These are phyloP conservation scores for Pseudotriccus pelzelni DNA, from an alignment of 2,797 vertebrate species.

Conservation along the genomic window DNA sequence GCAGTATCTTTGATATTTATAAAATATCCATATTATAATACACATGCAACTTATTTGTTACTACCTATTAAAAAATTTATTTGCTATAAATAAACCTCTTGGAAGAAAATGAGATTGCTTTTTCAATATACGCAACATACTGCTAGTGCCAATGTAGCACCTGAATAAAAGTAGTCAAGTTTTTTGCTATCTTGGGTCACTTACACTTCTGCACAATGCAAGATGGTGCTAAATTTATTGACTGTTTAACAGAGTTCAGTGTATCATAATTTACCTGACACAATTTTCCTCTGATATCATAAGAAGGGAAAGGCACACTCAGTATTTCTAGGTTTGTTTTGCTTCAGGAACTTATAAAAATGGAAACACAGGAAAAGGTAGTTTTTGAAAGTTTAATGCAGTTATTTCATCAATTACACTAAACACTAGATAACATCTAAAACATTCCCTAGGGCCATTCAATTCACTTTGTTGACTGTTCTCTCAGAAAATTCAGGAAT, in stretches of 20 bases:
- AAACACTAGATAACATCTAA: conserved; percentile 19
- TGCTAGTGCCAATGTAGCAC: neutral
- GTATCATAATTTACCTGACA: neutral
- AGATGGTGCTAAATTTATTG: neutral
- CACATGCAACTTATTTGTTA: neutral
- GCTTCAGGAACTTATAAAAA: neutral
- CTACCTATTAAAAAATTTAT: neutral
- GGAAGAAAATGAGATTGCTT: neutral
- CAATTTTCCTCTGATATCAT: neutral
- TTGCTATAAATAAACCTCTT: neutral
- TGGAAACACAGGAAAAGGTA: neutral
- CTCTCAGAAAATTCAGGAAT: neutral
- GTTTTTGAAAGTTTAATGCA: conserved; percentile 18
- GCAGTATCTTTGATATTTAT: neutral
- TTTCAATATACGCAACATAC: neutral
- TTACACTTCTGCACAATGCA: neutral
- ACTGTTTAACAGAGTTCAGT: neutral
- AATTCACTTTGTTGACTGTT: neutral
- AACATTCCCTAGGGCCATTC: neutral
- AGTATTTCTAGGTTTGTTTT: neutral
- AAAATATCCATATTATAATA: neutral
- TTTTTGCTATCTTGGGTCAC: neutral
- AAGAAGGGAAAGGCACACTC: neutral
- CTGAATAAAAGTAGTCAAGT: neutral
- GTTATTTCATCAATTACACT: conserved; percentile 60